Evolutionary conservation across 1,140 invertebrate genomes (phyloP).

Genomic region (Drosophila tsacasi): DNA sequence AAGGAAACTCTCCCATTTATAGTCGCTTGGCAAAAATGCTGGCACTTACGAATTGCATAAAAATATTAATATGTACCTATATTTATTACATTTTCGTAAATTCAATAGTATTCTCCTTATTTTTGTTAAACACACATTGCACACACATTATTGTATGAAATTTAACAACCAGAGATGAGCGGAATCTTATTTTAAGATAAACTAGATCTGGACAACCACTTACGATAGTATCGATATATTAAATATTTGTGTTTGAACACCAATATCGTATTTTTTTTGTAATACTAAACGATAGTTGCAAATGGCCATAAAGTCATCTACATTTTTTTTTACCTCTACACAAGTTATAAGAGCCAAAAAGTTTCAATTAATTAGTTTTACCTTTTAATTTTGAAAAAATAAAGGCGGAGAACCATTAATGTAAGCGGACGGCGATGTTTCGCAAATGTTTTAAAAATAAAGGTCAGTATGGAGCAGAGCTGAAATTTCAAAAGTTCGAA

Average conservation of each 20-base stretch:
- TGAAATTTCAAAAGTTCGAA: too few species aligned
- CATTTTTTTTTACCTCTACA: too few species aligned
- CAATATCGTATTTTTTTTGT: too few species aligned
- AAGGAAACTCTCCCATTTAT: neutral
- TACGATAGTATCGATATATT: neutral
- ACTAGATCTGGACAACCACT: neutral
- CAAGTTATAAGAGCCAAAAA: too few species aligned
- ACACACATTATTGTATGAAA: constrained; percentile 22
- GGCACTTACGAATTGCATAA: neutral
- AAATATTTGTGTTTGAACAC: neutral
- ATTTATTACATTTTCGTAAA: constrained; percentile 1
- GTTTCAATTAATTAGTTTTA: too few species aligned
- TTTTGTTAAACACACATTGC: constrained; percentile 15
- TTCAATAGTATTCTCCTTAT: neutral
- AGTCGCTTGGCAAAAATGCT: neutral
- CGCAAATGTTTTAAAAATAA: too few species aligned
- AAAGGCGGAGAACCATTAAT: too few species aligned
- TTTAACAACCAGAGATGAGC: constrained; percentile 21
- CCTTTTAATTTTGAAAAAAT: too few species aligned
- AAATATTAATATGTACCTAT: constrained; percentile 9
- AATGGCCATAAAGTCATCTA: too few species aligned
- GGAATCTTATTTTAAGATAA: neutral
- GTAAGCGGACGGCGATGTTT: too few species aligned
- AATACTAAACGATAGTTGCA: too few species aligned
- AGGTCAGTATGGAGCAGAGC: too few species aligned